Evolutionary conservation across 2,797 vertebrate genomes (phyloP), one percentile per base, ranked within the genome.

Genomic region (Neoniphon sammara): DNA sequence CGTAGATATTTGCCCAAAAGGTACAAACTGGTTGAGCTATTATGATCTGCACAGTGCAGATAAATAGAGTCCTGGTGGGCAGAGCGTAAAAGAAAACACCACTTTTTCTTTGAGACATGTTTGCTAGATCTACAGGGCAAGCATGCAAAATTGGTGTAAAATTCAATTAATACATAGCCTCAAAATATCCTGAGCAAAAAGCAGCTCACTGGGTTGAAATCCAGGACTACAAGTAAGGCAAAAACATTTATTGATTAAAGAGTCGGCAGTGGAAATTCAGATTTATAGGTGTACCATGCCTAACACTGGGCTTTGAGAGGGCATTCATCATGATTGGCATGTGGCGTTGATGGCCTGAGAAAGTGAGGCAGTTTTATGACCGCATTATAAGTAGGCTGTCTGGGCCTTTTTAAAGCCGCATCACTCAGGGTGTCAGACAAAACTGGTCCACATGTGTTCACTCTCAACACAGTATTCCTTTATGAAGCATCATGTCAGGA

Each of bases 311-410:
- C 86, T 85, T 85, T 82, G 86, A 86, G 73, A 79, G 84, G 77
- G 57, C 90, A 92, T 94, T 75, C 88, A 93, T 94, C 89, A 92
- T 60, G 85, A 73, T 81, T 88, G 87, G 57, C 82, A 82, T 80
- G 76, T 84, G 73, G 68, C 82, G 82, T 85, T 91, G 90, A 93
- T 77, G 87, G 90, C 70, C 80, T 71, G 76, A 89, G 89, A 91
- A 83, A 86, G 77, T 75, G 86, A 91, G 77, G 79, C 85, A 70
- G 82, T 80, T 92, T 94, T 90, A 92, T 88, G 85, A 89, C 90
- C 66, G 85, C 65, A 76, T 94, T 91, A 93, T 92, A 86, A 85
- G 89, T 86, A 79, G 83, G 44, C 88, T 91, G 91, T 90, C 90
- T 86, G 81, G 64, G 66, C 44, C 44, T 76, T 89, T 93, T 93